phyloP scores from a whole-genome alignment of 2,888 invertebrate genomes.

The Graphium colonna region DNA sequence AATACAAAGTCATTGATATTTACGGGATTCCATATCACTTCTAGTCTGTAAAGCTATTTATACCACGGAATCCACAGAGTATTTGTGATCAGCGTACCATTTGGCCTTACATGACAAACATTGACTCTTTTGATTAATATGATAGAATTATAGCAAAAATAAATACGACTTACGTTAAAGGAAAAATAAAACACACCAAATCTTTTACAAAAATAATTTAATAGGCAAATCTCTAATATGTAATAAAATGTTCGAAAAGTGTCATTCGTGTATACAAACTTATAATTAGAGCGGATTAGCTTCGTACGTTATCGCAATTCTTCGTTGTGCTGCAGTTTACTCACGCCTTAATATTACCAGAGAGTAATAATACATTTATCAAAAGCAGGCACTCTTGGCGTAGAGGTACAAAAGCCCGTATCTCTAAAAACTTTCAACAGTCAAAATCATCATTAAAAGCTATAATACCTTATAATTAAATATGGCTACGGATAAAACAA shows the following conservation, averaged over 20 bases:
- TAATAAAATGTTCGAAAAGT: slow-evolving; percentile 77
- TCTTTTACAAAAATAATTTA: slow-evolving; percentile 79
- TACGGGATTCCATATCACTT: no score
- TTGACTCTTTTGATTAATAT: no score
- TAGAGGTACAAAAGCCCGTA: slow-evolving; percentile 27
- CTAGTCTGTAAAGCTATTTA: no score
- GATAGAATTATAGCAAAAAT: no score
- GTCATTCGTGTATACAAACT: slow-evolving; percentile 76
- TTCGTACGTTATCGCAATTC: slow-evolving; percentile 49
- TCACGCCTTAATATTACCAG: slow-evolving; percentile 23
- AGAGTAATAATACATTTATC: slow-evolving; percentile 34
- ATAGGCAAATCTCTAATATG: slow-evolving; percentile 69
- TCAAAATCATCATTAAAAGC: slow-evolving; percentile 26
- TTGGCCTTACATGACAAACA: no score
- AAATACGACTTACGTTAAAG: no score
- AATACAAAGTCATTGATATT: no score
- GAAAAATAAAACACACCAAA: no score
- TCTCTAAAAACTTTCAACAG: slow-evolving; percentile 23
- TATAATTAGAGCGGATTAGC: slow-evolving; percentile 57
- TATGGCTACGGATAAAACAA: slow-evolving; percentile 23
- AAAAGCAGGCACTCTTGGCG: slow-evolving; percentile 65
- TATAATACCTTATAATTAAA: slow-evolving; percentile 18
- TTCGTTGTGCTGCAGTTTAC: slow-evolving; percentile 52
- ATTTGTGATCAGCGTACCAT: no score
- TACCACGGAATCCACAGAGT: no score